These are phyloP conservation scores for Platyscelio sp. DNA, from an alignment of 2,888 invertebrate genomes.

Conservation along the genomic window DNA sequence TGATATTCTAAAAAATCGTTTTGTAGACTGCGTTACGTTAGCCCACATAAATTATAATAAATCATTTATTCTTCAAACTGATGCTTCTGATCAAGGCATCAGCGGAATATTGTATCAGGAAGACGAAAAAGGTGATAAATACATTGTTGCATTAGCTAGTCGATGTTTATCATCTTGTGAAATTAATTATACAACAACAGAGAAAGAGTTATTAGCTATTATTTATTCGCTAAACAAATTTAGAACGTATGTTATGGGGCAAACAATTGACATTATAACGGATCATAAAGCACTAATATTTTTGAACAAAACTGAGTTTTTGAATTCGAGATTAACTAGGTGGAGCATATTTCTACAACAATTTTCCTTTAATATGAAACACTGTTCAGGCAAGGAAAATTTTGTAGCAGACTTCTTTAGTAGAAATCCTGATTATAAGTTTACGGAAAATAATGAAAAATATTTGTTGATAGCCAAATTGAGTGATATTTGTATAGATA, in stretches of 20 bases:
- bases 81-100: conserved; percentile 58
- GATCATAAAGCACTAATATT: conserved; percentile 17
- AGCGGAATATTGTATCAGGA: conserved; percentile 65
- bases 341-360: conserved; percentile 29
- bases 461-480: not conserved
- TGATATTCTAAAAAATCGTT: conserved; percentile 40
- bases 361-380: conserved; percentile 23
- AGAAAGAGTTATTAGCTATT: conserved; percentile 73
- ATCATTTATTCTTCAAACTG: conserved; percentile 65
- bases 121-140: conserved; percentile 23
- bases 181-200: conserved; percentile 72
- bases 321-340: not conserved
- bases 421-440: conserved; percentile 30
- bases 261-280: not conserved
- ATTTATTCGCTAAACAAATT: conserved; percentile 38
- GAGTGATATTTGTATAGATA: not conserved
- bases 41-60: conserved; percentile 38
- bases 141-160: conserved; percentile 72
- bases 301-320: conserved; percentile 12
- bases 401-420: conserved; percentile 47
- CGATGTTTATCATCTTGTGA: conserved; percentile 68
- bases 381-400: conserved; percentile 46
- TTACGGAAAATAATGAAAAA: not conserved
- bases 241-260: conserved; percentile 25
- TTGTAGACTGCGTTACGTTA: conserved; percentile 42